These are phyloP conservation scores for Poeciliopsis retropinna DNA, from an alignment of 2,113 vertebrate genomes.

Conservation along the genomic window DNA sequence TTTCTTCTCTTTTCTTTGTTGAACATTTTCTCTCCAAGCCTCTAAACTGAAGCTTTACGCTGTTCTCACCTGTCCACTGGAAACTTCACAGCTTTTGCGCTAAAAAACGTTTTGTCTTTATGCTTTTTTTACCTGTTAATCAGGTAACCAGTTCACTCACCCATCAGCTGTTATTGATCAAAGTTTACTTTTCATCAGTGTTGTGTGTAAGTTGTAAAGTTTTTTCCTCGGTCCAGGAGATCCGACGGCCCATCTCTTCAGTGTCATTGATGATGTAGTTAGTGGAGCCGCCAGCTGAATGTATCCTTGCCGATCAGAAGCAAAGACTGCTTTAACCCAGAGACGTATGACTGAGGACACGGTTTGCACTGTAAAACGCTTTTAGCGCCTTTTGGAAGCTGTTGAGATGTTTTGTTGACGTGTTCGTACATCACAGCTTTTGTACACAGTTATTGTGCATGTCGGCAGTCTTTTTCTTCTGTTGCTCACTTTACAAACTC, in stretches of 20 bases:
- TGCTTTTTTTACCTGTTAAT: not conserved
- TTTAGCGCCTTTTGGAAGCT: conserved; percentile 36
- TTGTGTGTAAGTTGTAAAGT: not conserved
- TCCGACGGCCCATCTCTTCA: conserved; percentile 13
- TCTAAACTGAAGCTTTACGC: not conserved
- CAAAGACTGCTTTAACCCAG: conserved; percentile 10
- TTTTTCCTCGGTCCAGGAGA: not conserved
- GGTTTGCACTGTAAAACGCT: conserved; percentile 61
- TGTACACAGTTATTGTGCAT: conserved; percentile 65
- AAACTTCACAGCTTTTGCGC: not conserved
- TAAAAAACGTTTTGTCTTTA: not conserved
- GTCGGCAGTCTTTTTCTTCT: conserved; percentile 39
- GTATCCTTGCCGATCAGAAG: conserved; percentile 57
- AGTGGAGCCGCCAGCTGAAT: conserved; percentile 63
- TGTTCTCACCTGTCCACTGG: not conserved
- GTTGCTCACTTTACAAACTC: conserved; percentile 47
- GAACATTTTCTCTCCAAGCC: not conserved
- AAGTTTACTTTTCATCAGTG: not conserved
- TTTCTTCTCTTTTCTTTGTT: not conserved
- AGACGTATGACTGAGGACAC: not conserved
- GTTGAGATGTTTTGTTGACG: conserved; percentile 18
- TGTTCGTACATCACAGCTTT: conserved; percentile 46
- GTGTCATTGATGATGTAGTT: conserved; percentile 57
- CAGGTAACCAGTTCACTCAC: no score
- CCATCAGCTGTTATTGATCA: not conserved